Conservation (phyloP, 2,888 invertebrate species). For the Trichacis sp. region DNA sequence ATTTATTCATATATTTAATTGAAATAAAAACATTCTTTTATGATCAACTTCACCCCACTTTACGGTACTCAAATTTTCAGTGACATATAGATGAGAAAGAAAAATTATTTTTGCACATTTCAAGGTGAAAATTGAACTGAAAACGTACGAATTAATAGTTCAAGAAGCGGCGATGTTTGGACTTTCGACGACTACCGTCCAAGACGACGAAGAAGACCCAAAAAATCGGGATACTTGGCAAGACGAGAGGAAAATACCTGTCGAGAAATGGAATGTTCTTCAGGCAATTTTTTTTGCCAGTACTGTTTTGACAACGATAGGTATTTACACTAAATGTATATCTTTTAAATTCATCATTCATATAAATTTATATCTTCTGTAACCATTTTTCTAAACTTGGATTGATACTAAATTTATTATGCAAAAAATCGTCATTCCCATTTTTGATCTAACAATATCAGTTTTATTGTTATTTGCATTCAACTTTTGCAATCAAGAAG, state of each 20-base stretch:
- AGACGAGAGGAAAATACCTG: slow-evolving; percentile 62
- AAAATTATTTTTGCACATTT: slow-evolving; percentile 10
- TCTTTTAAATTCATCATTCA: too few relatives aligned
- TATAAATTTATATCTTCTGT: too few relatives aligned
- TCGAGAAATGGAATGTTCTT: slow-evolving; percentile 82
- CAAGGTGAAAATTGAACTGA: slow-evolving; percentile 60
- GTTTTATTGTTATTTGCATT: too few relatives aligned
- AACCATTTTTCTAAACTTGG: too few relatives aligned
- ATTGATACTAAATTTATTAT: too few relatives aligned
- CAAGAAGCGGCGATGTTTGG: slow-evolving; percentile 82
- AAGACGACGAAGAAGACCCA: slow-evolving; percentile 34
- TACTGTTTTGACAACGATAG: slow-evolving; percentile 91
- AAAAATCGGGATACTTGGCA: slow-evolving; percentile 35
- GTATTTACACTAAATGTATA: slow-evolving; percentile 73
- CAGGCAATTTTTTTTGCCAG: slow-evolving; percentile 92
- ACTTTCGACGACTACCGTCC: slow-evolving; percentile 61
- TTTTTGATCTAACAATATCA: too few relatives aligned
- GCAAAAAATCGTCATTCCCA: too few relatives aligned
- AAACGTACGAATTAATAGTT: slow-evolving; percentile 71
- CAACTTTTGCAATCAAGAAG: too few relatives aligned
- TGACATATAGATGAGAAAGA: not conserved
- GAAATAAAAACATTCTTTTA: too few relatives aligned
- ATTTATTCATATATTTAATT: too few relatives aligned
- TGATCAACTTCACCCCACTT: too few relatives aligned
- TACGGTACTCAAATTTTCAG: too few relatives aligned